Evolutionary conservation across 53 echinoderm and acorn worm species (phyloP).

Genomic region (Arbacia lixula): DNA sequence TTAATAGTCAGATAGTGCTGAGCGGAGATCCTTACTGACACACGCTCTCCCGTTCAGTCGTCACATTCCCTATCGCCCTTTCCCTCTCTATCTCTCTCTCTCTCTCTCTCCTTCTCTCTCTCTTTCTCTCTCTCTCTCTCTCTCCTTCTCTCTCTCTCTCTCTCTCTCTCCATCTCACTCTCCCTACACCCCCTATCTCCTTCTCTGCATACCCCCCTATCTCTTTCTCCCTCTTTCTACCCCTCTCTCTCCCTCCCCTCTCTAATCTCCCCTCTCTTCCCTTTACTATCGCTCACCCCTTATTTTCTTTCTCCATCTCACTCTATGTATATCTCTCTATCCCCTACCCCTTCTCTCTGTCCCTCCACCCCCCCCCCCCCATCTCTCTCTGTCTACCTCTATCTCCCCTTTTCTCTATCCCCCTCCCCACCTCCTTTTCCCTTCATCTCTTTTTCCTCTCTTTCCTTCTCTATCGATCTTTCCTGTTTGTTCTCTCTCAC

Average conservation of each 20-base stretch:
- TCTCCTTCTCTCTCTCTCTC: conserved; percentile 32
- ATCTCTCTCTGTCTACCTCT: neutral
- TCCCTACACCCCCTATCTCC: neutral
- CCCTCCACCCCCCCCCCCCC: neutral
- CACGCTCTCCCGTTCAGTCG: too few relatives aligned
- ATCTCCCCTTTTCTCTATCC: neutral
- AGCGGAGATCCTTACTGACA: too few relatives aligned
- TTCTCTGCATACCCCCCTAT: neutral
- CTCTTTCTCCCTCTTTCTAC: neutral
- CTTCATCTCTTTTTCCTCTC: neutral
- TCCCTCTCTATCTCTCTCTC: conserved; percentile 15
- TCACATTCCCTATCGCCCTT: too few relatives aligned
- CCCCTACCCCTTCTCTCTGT: neutral
- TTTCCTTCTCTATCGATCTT: neutral
- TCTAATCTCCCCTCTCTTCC: neutral
- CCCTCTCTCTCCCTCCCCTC: neutral
- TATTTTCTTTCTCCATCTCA: neutral
- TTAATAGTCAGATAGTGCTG: too few relatives aligned
- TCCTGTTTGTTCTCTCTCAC: neutral
- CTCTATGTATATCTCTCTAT: neutral
- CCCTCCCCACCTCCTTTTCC: neutral
- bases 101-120: neutral
- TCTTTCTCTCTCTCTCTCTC: conserved; percentile 40
- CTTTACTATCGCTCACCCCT: neutral
- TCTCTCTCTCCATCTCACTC: neutral